Evolutionary conservation across 2,797 vertebrate species (phyloP).

Genomic region (Sciurus vulgaris): DNA sequence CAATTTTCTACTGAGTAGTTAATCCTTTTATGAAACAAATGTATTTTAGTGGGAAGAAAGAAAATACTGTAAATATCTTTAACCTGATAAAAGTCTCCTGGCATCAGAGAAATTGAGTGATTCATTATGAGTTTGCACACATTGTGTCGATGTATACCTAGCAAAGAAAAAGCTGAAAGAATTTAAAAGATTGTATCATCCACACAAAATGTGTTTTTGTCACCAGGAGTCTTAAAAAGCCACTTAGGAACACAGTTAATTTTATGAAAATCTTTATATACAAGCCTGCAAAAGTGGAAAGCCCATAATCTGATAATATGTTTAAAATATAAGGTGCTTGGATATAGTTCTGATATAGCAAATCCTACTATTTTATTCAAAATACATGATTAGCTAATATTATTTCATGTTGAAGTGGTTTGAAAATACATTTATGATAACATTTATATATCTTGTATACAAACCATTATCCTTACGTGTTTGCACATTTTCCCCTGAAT

Average conservation of each 20-base stretch:
- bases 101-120: conserved; percentile 43
- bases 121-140: neutral
- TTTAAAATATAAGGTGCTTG: conserved; percentile 9
- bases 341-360: neutral
- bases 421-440: conserved; percentile 8
- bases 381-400: neutral
- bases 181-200: neutral
- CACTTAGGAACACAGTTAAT: neutral
- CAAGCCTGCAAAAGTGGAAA: neutral
- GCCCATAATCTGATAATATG: neutral
- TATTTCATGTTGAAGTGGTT: neutral
- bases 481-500: neutral
- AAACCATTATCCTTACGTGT: neutral
- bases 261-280: neutral
- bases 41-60: conserved; percentile 60
- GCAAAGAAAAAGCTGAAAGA: neutral
- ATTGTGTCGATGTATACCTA: neutral
- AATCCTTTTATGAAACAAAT: conserved; percentile 75
- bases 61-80: conserved; percentile 51
- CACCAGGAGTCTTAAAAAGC: neutral
- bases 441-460: neutral
- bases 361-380: neutral
- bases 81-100: conserved; percentile 2
- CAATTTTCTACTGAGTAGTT: conserved; percentile 60
- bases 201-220: neutral